Evolutionary conservation across 1,140 invertebrate species (phyloP).

Genomic region (Panulirus ornatus): DNA sequence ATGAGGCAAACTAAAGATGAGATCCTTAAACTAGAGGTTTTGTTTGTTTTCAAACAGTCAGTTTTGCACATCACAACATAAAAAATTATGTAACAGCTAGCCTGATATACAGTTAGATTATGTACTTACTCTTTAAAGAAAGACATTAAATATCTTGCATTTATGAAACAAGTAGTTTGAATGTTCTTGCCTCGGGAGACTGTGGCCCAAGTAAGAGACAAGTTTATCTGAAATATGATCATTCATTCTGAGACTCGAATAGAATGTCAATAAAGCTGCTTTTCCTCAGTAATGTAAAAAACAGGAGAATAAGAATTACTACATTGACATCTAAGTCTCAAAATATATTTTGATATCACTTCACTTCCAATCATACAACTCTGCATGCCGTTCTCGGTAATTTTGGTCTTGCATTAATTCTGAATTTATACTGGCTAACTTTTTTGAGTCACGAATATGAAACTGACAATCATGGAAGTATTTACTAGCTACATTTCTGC

Average conservation of each 20-base stretch:
- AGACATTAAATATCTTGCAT: slow-evolving; percentile 35
- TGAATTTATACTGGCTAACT: slow-evolving; percentile 50
- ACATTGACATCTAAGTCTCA: slow-evolving; percentile 61
- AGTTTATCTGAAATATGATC: slow-evolving; percentile 24
- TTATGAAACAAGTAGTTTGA: slow-evolving; percentile 37
- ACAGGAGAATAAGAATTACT: slow-evolving; percentile 46
- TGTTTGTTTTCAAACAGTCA: slow-evolving; percentile 14
- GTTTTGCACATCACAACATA: slow-evolving; percentile 60
- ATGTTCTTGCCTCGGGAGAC: slow-evolving; percentile 24
- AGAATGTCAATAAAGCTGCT: slow-evolving; percentile 68
- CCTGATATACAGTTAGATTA: slow-evolving; percentile 63
- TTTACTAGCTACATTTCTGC: slow-evolving; percentile 34
- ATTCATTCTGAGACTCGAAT: slow-evolving; percentile 45
- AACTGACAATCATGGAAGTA: slow-evolving; percentile 44
- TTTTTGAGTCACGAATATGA: slow-evolving; percentile 49
- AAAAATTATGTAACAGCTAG: slow-evolving; percentile 57
- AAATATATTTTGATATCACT: slow-evolving; percentile 69
- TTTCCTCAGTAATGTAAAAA: slow-evolving; percentile 50
- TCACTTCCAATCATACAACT: slow-evolving; percentile 61
- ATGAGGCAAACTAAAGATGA: slow-evolving; percentile 51
- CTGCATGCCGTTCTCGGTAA: slow-evolving; percentile 23
- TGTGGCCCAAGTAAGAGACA: slow-evolving; percentile 45
- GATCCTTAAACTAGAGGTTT: slow-evolving; percentile 54
- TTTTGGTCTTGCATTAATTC: slow-evolving; percentile 59
- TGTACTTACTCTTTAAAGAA: slow-evolving; percentile 47